phyloP scores from a whole-genome alignment of 23 tunicate species.

The Trididemnum miniatum region DNA sequence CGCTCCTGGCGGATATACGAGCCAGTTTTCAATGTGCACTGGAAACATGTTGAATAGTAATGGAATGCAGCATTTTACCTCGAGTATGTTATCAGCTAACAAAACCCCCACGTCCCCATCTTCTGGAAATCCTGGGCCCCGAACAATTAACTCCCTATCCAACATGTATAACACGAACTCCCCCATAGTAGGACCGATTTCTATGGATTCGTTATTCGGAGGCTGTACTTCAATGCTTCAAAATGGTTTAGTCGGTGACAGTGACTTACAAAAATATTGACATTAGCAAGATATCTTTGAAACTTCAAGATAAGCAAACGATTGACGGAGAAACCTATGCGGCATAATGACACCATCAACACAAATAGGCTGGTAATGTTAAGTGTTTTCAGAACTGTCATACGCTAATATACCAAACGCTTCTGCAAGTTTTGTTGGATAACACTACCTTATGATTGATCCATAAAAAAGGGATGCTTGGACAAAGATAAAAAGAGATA shows the following conservation, averaged over 20 bases:
- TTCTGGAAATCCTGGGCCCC: not conserved
- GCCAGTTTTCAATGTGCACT: slow-evolving; percentile 52
- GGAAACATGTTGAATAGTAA: not conserved
- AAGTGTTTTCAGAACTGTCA: too few relatives aligned
- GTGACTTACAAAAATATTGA: slow-evolving; percentile 17
- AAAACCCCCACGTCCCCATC: not conserved
- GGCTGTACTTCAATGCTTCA: slow-evolving; percentile 5
- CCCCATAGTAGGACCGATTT: slow-evolving; percentile 21
- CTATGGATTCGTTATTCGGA: slow-evolving; percentile 33
- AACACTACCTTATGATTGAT: too few relatives aligned
- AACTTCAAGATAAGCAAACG: too few relatives aligned
- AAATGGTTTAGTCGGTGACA: slow-evolving; percentile 14
- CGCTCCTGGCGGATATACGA: slow-evolving; percentile 28
- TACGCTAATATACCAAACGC: too few relatives aligned
- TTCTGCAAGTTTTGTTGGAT: too few relatives aligned
- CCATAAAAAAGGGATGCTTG: too few relatives aligned
- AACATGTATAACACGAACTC: slow-evolving; percentile 11
- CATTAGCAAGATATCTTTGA: too few relatives aligned
- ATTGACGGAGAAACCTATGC: too few relatives aligned
- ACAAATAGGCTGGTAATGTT: too few relatives aligned
- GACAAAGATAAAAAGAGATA: too few relatives aligned
- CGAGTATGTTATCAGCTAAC: slow-evolving; percentile 20
- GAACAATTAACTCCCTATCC: not conserved
- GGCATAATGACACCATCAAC: too few relatives aligned
- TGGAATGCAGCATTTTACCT: slow-evolving; percentile 31